These are phyloP conservation scores for Sigmodon hispidus DNA, from an alignment of 2,113 vertebrate species.

Conservation along the genomic window DNA sequence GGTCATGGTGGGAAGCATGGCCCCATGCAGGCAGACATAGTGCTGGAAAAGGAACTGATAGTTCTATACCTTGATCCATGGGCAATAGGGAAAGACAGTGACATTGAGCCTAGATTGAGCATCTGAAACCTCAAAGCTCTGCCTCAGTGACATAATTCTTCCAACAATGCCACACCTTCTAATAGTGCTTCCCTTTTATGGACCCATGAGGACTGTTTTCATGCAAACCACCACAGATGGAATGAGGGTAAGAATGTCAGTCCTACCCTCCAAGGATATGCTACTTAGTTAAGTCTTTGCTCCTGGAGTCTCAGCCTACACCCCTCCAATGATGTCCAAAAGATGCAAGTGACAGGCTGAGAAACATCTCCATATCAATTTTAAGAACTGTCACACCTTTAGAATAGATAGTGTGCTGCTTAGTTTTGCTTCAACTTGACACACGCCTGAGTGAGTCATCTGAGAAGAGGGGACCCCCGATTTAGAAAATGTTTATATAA, in stretches of 20 bases:
- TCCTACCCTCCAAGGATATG: too few species aligned
- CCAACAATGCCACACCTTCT: too few species aligned
- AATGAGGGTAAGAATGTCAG: too few species aligned
- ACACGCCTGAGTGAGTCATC: not conserved
- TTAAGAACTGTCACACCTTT: not conserved
- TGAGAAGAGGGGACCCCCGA: not conserved
- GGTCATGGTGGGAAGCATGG: too few species aligned
- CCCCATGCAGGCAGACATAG: too few species aligned
- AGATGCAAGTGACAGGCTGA: not conserved
- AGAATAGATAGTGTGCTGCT: too few species aligned
- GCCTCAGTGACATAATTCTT: not conserved
- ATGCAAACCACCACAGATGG: not conserved
- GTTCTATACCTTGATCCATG: not conserved
- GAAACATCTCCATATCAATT: not conserved
- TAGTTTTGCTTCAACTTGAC: not conserved
- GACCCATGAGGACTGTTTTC: not conserved
- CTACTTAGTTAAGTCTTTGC: not conserved
- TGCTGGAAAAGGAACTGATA: not conserved
- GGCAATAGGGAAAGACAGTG: not conserved
- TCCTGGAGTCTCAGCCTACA: rapidly evolving
- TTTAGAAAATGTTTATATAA: not conserved
- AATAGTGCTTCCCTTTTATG: too few species aligned
- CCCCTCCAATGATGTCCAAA: not conserved
- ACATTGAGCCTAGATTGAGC: not conserved
- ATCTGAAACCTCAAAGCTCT: not conserved